These are phyloP conservation scores for Rhorus exstirpatorius DNA, from an alignment of 2,888 invertebrate genomes.

Conservation along the genomic window DNA sequence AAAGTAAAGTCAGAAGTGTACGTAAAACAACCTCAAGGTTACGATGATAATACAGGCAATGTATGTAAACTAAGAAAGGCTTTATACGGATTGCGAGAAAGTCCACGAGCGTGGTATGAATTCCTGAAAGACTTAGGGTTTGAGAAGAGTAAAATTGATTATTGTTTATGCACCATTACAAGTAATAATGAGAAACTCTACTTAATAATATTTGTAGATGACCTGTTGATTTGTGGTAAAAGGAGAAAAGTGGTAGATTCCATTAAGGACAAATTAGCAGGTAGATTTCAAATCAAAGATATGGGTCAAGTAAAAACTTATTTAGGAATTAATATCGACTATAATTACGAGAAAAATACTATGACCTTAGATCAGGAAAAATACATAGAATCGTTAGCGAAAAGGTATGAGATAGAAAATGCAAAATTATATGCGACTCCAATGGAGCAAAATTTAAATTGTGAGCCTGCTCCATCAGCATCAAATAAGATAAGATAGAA, in stretches of 20 bases:
- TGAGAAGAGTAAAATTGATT: slow-evolving; percentile 15
- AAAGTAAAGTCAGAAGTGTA: slow-evolving; percentile 33
- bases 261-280: slow-evolving; percentile 65
- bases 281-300: slow-evolving; percentile 73
- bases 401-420: slow-evolving; percentile 74
- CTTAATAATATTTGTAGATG: slow-evolving; percentile 20
- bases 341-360: not conserved
- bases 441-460: slow-evolving; percentile 77
- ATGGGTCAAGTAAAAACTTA: slow-evolving; percentile 78
- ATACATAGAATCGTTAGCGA: slow-evolving; percentile 73
- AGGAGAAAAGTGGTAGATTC: slow-evolving; percentile 49
- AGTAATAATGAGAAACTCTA: not conserved
- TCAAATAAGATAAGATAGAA: not conserved
- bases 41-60: slow-evolving; percentile 15
- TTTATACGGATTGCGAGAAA: slow-evolving; percentile 21
- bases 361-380: not conserved
- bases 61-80: slow-evolving; percentile 23
- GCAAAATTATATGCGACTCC: slow-evolving; percentile 75
- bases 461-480: not conserved
- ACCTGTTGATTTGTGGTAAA: slow-evolving; percentile 16
- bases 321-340: slow-evolving; percentile 78
- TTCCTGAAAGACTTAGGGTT: not conserved
- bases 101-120: slow-evolving; percentile 4
- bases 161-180: not conserved
- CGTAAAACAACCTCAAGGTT: slow-evolving; percentile 28